These are phyloP conservation scores for Ambastaia sidthimunki DNA, from an alignment of 2,797 vertebrate species.

Conservation along the genomic window DNA sequence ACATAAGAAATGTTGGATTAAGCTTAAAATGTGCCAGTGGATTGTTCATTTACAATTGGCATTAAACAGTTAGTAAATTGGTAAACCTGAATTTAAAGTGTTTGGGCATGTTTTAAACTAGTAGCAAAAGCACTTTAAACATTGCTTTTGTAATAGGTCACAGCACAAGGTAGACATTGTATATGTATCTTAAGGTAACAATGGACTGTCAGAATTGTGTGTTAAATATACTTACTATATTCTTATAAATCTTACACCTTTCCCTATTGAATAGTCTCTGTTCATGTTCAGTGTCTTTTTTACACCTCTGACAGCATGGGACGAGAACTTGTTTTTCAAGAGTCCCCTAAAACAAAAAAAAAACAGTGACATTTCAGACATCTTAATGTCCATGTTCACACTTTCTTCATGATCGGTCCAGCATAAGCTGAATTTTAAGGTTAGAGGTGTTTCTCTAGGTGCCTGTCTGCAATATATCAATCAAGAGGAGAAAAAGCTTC, in stretches of 20 bases:
- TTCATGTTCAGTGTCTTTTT: background rate
- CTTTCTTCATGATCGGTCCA: conserved; percentile 5
- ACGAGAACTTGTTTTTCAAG: too few species aligned
- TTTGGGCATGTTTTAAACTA: background rate
- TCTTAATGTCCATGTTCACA: background rate
- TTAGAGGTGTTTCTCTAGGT: conserved; percentile 35
- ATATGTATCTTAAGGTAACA: background rate
- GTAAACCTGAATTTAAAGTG: background rate
- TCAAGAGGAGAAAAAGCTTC: conserved; percentile 58
- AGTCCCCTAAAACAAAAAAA: too few species aligned
- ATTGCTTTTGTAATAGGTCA: background rate
- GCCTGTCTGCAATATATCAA: conserved; percentile 63
- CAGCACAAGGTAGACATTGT: background rate
- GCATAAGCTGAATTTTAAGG: conserved; percentile 25
- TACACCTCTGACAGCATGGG: background rate
- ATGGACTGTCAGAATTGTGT: background rate
- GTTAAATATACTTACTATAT: conserved; percentile 10
- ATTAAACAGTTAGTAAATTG: background rate
- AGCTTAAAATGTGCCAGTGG: background rate
- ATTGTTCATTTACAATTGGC: background rate
- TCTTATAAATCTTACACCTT: background rate
- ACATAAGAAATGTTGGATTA: too few species aligned
- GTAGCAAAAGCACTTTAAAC: background rate
- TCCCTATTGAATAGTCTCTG: background rate
- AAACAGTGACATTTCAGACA: background rate